Conservation (phyloP, 2,888 invertebrate genomes). For the Yponomeuta malinellus region DNA sequence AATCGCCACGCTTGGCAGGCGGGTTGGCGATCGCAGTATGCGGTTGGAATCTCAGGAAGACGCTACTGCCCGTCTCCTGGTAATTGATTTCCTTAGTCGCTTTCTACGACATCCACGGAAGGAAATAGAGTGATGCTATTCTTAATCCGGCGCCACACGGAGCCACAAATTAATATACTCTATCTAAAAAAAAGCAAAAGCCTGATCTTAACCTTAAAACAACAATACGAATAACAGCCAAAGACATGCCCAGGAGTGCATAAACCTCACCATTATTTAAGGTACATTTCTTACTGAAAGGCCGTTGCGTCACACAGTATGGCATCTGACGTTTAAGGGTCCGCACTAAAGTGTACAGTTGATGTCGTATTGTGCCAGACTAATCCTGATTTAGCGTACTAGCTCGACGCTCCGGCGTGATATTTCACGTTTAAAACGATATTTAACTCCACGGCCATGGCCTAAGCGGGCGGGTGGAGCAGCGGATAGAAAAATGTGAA, state of each 20-base stretch:
- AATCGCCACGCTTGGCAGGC: too few relatives aligned
- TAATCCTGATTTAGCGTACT: constrained; percentile 72
- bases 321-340: constrained; percentile 23
- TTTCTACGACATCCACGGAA: too few relatives aligned
- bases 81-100: too few relatives aligned
- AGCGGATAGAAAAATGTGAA: background rate
- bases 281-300: background rate
- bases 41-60: too few relatives aligned
- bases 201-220: background rate
- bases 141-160: too few relatives aligned
- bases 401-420: constrained; percentile 41
- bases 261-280: background rate
- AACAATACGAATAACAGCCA: background rate
- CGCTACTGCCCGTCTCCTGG: too few relatives aligned
- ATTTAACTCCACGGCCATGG: constrained; percentile 33
- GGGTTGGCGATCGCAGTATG: too few relatives aligned
- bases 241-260: too few relatives aligned
- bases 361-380: constrained; percentile 53
- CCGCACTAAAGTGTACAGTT: constrained; percentile 58
- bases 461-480: constrained; percentile 29
- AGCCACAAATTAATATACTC: too few relatives aligned
- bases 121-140: too few relatives aligned
- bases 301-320: background rate
- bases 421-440: constrained; percentile 53
- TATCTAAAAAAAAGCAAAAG: background rate